Evolutionary conservation across 1,140 invertebrate genomes (phyloP).

Genomic region (Scaptomyza pallida): DNA sequence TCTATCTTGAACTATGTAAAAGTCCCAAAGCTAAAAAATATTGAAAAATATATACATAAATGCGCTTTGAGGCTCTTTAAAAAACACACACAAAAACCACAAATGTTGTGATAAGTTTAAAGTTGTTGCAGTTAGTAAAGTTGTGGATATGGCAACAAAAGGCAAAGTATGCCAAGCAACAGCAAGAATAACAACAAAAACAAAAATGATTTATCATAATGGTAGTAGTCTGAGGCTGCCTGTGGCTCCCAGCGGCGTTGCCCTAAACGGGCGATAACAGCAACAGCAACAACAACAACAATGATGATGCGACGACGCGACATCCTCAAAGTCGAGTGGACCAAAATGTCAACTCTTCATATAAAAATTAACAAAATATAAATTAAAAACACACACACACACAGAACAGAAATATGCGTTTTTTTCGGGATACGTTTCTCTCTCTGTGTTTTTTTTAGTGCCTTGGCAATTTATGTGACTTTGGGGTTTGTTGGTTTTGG

Average conservation of each 20-base stretch:
- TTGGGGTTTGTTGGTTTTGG: slow-evolving; percentile 57
- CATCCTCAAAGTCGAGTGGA: slow-evolving; percentile 34
- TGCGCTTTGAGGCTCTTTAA: slow-evolving; percentile 37
- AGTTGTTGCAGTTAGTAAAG: slow-evolving; percentile 40
- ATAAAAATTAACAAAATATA: slow-evolving; percentile 83
- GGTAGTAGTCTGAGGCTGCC: slow-evolving; percentile 50
- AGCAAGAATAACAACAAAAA: slow-evolving; percentile 53
- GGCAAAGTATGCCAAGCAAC: slow-evolving; percentile 37
- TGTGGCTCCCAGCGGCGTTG: slow-evolving; percentile 62
- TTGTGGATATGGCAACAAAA: slow-evolving; percentile 21
- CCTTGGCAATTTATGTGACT: slow-evolving; percentile 68
- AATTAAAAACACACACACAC: slow-evolving; percentile 72
- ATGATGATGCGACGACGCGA: slow-evolving; percentile 34
- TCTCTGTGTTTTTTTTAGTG: slow-evolving; percentile 34
- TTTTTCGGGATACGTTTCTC: slow-evolving; percentile 26
- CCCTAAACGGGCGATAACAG: slow-evolving; percentile 75
- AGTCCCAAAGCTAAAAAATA: too few species aligned
- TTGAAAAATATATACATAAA: neutral
- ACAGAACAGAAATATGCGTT: slow-evolving; percentile 74
- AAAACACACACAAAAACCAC: slow-evolving; percentile 40
- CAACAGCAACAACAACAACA: slow-evolving; percentile 34
- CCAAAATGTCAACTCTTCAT: slow-evolving; percentile 79
- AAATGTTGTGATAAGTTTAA: slow-evolving; percentile 54
- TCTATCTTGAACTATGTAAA: too few species aligned
- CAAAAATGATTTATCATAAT: slow-evolving; percentile 82